A percentile compares a stretch with the other conserved stretches of the same genome.
These are phyloP conservation scores for Cacoxenus indagator DNA, from an alignment of 2,888 invertebrate genomes.

Conservation along the genomic window DNA sequence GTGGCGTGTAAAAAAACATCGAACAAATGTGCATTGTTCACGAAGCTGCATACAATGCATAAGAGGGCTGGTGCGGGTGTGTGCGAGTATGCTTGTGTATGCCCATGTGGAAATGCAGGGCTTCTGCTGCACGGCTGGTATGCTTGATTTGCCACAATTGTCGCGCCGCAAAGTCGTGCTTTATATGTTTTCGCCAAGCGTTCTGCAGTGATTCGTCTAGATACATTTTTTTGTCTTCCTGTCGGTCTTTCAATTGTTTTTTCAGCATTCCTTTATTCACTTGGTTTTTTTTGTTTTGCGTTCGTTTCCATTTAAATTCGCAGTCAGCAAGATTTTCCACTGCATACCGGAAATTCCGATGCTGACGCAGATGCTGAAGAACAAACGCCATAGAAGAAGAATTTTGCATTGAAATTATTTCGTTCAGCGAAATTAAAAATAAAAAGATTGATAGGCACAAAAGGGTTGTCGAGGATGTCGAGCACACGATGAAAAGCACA, in stretches of 20 bases:
- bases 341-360: constrained; percentile 1
- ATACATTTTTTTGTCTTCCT: neutral
- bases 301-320: neutral
- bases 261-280: neutral
- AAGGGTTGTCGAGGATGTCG: neutral
- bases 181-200: neutral
- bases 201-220: neutral
- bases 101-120: too few species aligned
- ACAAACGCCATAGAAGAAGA: too few species aligned
- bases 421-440: neutral
- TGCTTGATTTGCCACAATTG: constrained; percentile 10
- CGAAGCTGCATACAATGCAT: too few species aligned
- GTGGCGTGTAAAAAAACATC: too few species aligned
- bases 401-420: constrained; percentile 1
- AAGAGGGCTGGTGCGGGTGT: too few species aligned
- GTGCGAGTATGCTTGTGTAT: too few species aligned
- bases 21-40: too few species aligned
- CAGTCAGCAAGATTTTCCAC: neutral
- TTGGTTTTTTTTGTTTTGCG: neutral
- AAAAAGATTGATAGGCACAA: neutral
- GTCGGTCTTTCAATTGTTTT: neutral
- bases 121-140: too few species aligned
- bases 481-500: neutral
- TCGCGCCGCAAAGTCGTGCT: neutral
- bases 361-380: too few species aligned